Evolutionary conservation across 1,140 invertebrate species (phyloP), one percentile per base, ranked within the genome.

Genomic region (Agrypnia vestita): DNA sequence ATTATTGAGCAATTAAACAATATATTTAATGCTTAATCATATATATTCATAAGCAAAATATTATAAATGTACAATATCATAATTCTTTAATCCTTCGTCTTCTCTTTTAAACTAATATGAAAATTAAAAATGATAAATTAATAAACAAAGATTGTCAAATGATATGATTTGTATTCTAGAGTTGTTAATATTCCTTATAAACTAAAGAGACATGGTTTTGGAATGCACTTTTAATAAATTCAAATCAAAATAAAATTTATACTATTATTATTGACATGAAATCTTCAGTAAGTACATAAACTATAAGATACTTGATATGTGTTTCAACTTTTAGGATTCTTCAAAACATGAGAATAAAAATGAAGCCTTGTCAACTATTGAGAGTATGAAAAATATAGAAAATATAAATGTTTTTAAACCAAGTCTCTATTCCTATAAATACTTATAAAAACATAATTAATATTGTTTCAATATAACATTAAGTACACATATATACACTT

Each of bases 111-210:
- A 62, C 17, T 17, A 46, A 69, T 46, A 69, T 69, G 44, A 19
- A 69, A 8, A 69, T 69, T 69, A 69, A 49, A 47, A 25, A 69
- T 47, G 64, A 69, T 64, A 64, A 64, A 64, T 64, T 64, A 64
- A 64, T 69, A 44, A 64, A 47, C 44, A 47, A 46, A 69, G 35
- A 43, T 69, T 69, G 64, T 69, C 43, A 69, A 46, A 69, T 69
- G 64, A 69, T 69, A 69, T 69, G 64, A 69, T 69, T 69, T 69
- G 64, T 69, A 69, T 69, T 69, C 64, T 69, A 69, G 44, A 25
- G 61, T 69, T 69, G 73, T 77, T 80, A 64, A 74, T 56, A 80
- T 82, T 83, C 79, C 83, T 84, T 84, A 85, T 85, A 84, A 85
- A 84, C 86, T 84, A 85, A 84, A 75, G 55, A 59, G 55, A 59